A percentile compares a stretch with the other conserved stretches of the same genome.
phyloP scores from a whole-genome alignment of 1,140 invertebrate genomes.

The Procambarus virginalis region DNA sequence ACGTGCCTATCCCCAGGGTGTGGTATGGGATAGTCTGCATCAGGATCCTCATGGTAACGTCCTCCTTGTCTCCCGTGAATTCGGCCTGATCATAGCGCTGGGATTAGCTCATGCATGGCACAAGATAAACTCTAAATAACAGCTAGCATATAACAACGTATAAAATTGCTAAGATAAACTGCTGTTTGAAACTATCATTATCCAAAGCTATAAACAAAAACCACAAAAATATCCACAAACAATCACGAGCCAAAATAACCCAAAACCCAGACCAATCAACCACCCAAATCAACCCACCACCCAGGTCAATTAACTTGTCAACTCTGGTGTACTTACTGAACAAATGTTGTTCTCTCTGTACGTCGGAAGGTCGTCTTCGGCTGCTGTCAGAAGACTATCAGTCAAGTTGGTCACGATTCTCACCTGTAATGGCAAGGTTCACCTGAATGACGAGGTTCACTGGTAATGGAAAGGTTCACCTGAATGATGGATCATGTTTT shows the following conservation, averaged over 20 bases:
- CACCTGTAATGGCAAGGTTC: constrained; percentile 17
- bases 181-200: too few species aligned
- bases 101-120: too few species aligned
- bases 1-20: constrained; percentile 45
- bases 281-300: background rate
- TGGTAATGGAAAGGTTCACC: background rate
- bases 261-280: background rate
- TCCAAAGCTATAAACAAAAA: too few species aligned
- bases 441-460: background rate
- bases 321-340: constrained; percentile 38
- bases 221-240: too few species aligned
- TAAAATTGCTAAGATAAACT: too few species aligned
- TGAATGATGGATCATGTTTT: background rate
- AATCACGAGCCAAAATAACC: background rate
- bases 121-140: too few species aligned
- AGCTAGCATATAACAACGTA: too few species aligned
- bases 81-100: constrained; percentile 5
- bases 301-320: background rate
- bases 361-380: constrained; percentile 4
- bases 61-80: background rate
- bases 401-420: constrained; percentile 26
- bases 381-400: constrained; percentile 32
- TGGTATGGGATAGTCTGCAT: constrained; percentile 66
- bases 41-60: constrained; percentile 17
- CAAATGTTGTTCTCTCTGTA: constrained; percentile 58